Base-by-base conservation (phyloP, 1,140 invertebrate genomes). In the Ips typographus region DNA sequence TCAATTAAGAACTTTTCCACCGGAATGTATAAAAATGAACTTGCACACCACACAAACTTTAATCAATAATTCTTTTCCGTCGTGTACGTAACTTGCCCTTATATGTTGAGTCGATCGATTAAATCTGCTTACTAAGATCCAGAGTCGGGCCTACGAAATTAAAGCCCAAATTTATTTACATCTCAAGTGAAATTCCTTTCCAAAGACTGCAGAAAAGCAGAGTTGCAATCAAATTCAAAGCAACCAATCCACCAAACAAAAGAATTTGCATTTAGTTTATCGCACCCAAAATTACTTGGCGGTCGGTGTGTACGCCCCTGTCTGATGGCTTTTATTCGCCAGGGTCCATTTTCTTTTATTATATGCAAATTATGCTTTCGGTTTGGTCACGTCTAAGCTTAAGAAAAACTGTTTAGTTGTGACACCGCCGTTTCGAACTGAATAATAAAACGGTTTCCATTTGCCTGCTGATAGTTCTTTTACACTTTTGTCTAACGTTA, bases 31-130 rank as follows among this genome's bases (percentile, higher is more conserved):
- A 49, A 49, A 49, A 49, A 49, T 49, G 44, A 49, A 49, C 44
- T 49, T 49, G 44, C 44, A 49, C 44, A 49, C 44, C 22, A 49
- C 44, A 49, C 22, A 49, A 22, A 22, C 52, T 55, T 61, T 67
- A 59, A 67, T 67, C 65, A 59, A 67, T 67, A 67, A 59, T 59
- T 67, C 65, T 59, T 59, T 59, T 67, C 51, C 55, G 65, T 67
- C 65, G 65, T 67, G 65, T 59, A 52, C 44, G 59, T 59, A 59
- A 67, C 65, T 67, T 60, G 62, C 55, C 65, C 65, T 67, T 58
- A 59, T 59, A 67, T 60, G 65, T 67, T 67, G 36, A 56, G 53
- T 3, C 56, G 55, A 67, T 67, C 65, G 65, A 67, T 67, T 67
- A 59, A 59, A 67, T 59, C 38, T 65, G 52, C 62, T 55, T 65